Base-by-base conservation (phyloP, 2,113 vertebrate species). In the Dasyornis broadbenti region DNA sequence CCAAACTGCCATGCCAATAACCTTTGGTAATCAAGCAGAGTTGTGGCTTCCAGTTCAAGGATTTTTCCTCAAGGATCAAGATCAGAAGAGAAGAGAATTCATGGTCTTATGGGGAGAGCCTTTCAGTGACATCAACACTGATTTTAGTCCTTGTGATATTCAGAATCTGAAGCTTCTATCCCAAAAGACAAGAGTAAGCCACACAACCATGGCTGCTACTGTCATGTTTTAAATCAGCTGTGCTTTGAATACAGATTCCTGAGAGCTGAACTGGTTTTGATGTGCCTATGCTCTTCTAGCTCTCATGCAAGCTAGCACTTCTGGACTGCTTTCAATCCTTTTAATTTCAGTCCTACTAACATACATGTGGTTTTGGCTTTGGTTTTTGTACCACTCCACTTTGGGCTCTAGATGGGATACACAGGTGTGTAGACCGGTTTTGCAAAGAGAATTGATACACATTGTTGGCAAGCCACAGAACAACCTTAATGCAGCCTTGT, bases 291-390 rank as follows among this genome's bases (percentile, higher is more conserved):
- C 3, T 91, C 13, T 44, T 66, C 42, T 1, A 6, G 50, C 7
- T 86, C 31, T 83, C 39, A 31, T 13, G 28, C 28, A 53, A 64
- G 16, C 44, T 28, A 92, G 45, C 30, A 11, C 15, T 66, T 53
- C 39, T n/a, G 31, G 44, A 45, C 17, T 64, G 20, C 37, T 81
- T 90, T 76, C 35, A 85, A 37, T 12, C 3, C 27, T 82, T 82
- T 76, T 52, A 9, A 65, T 73, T 82, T 94, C 87, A 82, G 28
- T 42, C 44, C 39, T 44, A 11, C n/a, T 26, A 69, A 82, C 9
- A 16, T 7, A 21, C 0, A 0, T 15, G 16, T 5, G 37, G 31
- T 57, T 72, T 60, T 80, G 49, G n/a, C 65, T 64, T 65, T 39
- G 26, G 16, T 13, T 80, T 86, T 60, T 53, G 30, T 31, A 86